Conservation (phyloP, 2,113 vertebrate species). For the Microcebus lehilahytsara region DNA sequence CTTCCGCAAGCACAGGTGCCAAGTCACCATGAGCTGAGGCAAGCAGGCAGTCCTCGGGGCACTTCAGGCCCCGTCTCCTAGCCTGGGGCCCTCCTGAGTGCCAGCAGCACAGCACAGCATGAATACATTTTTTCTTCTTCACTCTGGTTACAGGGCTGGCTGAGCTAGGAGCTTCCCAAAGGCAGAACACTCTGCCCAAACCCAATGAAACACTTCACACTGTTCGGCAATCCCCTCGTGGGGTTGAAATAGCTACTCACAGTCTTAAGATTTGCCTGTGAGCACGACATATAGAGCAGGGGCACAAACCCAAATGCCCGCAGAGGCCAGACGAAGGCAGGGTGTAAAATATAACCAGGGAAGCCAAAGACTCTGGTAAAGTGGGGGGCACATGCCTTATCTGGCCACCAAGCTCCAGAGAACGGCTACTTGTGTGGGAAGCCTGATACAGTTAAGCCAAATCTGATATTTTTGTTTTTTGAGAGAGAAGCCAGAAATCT, state of each 20-base stretch:
- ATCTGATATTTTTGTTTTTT: not conserved
- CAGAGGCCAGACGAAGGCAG: not conserved
- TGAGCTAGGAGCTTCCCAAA: not conserved
- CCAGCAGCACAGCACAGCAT: not conserved
- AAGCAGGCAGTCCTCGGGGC: conserved; percentile 60
- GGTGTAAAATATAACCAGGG: not conserved
- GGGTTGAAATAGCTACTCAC: not conserved
- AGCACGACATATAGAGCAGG: not conserved
- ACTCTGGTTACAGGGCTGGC: not conserved
- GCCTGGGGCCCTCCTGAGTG: conserved; percentile 39
- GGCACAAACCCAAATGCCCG: not conserved
- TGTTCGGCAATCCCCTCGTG: not conserved
- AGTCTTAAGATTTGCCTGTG: not conserved
- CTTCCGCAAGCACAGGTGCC: conserved; percentile 72
- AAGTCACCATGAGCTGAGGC: conserved; percentile 58
- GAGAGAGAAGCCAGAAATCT: conserved; percentile 1
- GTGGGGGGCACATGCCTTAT: fast-evolving
- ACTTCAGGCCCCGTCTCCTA: conserved; percentile 57
- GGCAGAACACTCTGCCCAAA: not conserved
- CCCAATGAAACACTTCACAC: not conserved
- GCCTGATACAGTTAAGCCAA: not conserved
- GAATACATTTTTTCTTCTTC: conserved; percentile 28
- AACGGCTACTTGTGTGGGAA: not conserved
- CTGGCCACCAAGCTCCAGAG: not conserved
- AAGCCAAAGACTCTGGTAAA: not conserved